Conservation (phyloP, 2,888 invertebrate genomes). For the Synergus laeviventris region DNA sequence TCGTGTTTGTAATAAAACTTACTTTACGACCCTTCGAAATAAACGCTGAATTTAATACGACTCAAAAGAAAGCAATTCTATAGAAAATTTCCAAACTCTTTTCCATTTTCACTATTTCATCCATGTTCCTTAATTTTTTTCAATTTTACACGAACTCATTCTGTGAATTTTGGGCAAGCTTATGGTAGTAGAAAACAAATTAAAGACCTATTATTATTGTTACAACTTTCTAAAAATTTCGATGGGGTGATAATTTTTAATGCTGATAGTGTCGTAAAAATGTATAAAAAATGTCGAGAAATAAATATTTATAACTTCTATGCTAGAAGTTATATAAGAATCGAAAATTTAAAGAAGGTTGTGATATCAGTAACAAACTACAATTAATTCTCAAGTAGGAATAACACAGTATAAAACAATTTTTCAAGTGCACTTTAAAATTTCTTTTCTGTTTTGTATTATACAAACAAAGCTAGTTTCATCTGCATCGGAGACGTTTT, state of each 20-base stretch:
- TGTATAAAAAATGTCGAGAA: too few relatives aligned
- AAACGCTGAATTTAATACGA: slow-evolving; percentile 46
- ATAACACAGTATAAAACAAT: neutral
- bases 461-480: neutral
- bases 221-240: neutral
- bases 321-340: too few relatives aligned
- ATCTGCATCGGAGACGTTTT: neutral
- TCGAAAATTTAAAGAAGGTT: too few relatives aligned
- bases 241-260: too few relatives aligned
- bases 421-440: neutral
- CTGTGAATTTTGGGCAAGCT: neutral
- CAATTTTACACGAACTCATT: neutral
- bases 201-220: neutral
- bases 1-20: slow-evolving; percentile 46
- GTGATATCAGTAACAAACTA: too few relatives aligned
- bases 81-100: neutral
- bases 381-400: too few relatives aligned
- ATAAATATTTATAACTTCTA: too few relatives aligned
- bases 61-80: neutral
- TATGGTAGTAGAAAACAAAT: neutral
- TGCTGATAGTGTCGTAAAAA: too few relatives aligned
- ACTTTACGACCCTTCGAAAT: slow-evolving; percentile 46
- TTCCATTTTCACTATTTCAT: neutral
- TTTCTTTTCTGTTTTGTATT: neutral
- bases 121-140: neutral